Conservation (phyloP, 2,888 invertebrate genomes). For the Hemithea aestivaria region DNA sequence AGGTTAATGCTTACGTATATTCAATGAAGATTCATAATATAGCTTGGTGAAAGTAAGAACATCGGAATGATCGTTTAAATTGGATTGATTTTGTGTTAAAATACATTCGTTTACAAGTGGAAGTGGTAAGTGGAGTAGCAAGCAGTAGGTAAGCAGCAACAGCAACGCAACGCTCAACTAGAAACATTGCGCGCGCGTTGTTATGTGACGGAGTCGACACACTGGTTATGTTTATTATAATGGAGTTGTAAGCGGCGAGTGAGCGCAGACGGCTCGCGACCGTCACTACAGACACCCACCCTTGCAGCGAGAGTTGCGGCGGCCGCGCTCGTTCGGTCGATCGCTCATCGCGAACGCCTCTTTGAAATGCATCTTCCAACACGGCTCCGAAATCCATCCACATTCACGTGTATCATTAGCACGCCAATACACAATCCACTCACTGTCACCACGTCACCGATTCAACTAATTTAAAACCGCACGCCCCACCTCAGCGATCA, state of each 20-base stretch:
- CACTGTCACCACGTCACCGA: constrained; percentile 64
- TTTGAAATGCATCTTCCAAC: constrained; percentile 78
- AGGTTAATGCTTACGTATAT: too few species aligned
- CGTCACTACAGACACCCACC: constrained; percentile 63
- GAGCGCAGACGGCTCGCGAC: constrained; percentile 46
- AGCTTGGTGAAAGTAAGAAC: background rate
- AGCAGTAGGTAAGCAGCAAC: too few species aligned
- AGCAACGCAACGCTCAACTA: constrained; percentile 4
- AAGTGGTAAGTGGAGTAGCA: constrained; percentile 7
- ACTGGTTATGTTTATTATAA: constrained; percentile 32
- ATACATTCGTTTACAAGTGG: constrained; percentile 1
- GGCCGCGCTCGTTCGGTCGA: constrained; percentile 76
- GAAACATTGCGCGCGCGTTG: constrained; percentile 22
- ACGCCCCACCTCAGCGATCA: constrained; percentile 30
- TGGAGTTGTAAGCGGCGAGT: constrained; percentile 33
- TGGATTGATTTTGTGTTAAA: background rate
- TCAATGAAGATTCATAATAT: too few species aligned
- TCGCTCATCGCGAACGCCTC: constrained; percentile 78
- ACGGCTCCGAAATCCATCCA: constrained; percentile 70
- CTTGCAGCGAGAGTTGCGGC: constrained; percentile 77
- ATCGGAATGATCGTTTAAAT: background rate
- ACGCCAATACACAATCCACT: constrained; percentile 63
- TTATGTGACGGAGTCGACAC: constrained; percentile 23
- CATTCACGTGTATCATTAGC: constrained; percentile 74
- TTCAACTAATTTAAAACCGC: constrained; percentile 38